Base-by-base conservation (phyloP, 2,113 vertebrate species). In the Danionella cerebrum region DNA sequence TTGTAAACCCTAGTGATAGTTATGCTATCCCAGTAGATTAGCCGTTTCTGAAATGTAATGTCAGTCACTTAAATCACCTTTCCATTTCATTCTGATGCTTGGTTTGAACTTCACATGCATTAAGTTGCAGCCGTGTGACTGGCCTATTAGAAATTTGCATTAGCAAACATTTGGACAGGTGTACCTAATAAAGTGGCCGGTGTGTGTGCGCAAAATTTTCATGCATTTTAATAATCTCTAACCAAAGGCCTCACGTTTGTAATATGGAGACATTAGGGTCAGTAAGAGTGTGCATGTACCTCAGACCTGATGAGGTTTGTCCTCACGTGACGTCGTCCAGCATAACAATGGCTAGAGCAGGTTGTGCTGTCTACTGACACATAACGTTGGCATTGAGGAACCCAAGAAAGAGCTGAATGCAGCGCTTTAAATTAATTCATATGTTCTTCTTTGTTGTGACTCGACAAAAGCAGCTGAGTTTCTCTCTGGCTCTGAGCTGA, bases 381-480 rank as follows among this genome's bases (percentile, higher is more conserved):
- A 33, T 48, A 63, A 9, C 35, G 35, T 11, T 48, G 19, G 24
- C 48, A 54, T 73, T 73, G 13, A 33, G 77, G 78, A 81, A 84
- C 82, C 82, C 79, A 55, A 67, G 57, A 65, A 58, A 69, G 81
- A 82, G 78, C 83, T 84, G 83, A 88, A 87, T 85, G 83, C 81
- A 41, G 84, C 85, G 84, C 80, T 81, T 85, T 87, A 86, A 88
- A 88, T 88, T 88, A 88, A 89, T 89, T 87, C 88, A 79, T 84
- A 81, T 83, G 82, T 82, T 86, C 84, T 83, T 83, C 83, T 88
- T 88, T 88, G 88, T 85, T 88, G 67, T 59, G 50, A 36, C 73
- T 84, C 83, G 86, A 81, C 81, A 88, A 83, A 87, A 75, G 79
- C 84, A 77, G 83, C 81, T 79, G 80, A 80, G 74, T 86, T 86